Evolutionary conservation across 2,888 invertebrate species (phyloP).

Genomic region (Liopterus haemorrhoidalis): DNA sequence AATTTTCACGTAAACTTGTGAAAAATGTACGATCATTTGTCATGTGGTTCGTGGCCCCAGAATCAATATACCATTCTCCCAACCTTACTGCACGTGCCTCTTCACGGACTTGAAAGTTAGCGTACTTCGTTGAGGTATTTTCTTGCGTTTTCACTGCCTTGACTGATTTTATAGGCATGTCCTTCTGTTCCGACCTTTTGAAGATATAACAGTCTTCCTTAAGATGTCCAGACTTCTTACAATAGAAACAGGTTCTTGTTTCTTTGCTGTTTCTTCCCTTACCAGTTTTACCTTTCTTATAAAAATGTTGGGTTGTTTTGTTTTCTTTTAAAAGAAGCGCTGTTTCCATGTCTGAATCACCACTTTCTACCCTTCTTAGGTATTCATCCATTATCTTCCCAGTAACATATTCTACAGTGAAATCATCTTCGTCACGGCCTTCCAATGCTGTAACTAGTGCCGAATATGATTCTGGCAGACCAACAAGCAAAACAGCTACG

Average conservation of each 20-base stretch:
- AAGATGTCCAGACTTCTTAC: conserved; percentile 6
- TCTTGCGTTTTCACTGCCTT: background rate
- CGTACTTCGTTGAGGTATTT: background rate
- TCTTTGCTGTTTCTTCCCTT: conserved; percentile 1
- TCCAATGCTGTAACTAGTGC: conserved; percentile 12
- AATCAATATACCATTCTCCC: background rate
- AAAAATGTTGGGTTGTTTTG: too few species aligned
- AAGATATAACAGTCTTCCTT: conserved; percentile 8
- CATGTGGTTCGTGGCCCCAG: conserved; percentile 4
- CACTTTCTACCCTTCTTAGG: conserved; percentile 1
- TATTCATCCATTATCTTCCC: conserved; percentile 12
- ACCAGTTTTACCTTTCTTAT: too few species aligned
- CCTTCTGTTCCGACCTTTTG: conserved; percentile 5
- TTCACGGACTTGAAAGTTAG: background rate
- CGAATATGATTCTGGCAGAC: conserved; percentile 15
- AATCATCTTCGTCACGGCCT: conserved; percentile 7
- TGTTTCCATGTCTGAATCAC: background rate
- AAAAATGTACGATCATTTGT: conserved; percentile 2
- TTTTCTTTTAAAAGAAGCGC: too few species aligned
- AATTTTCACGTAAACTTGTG: background rate
- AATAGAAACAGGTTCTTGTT: background rate
- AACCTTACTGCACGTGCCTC: background rate
- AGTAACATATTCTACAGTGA: conserved; percentile 11
- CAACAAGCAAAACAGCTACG: conserved; percentile 8
- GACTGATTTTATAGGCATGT: background rate